phyloP scores from a whole-genome alignment of 1,140 invertebrate genomes.

The Ylistrum balloti region DNA sequence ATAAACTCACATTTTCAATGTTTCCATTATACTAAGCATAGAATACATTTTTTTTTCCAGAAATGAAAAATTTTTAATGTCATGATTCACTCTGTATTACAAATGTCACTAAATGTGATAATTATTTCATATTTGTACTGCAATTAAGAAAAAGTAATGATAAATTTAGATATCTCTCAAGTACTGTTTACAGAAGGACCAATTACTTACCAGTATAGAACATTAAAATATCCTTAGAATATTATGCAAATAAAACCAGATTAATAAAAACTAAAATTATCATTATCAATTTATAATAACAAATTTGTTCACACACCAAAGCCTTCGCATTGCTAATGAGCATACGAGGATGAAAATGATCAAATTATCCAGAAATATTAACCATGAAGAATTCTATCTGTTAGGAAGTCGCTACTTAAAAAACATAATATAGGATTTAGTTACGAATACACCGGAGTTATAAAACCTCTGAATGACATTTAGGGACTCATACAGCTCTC shows the following conservation, averaged over 20 bases:
- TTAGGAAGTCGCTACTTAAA: conserved; percentile 23
- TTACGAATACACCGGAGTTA: not conserved
- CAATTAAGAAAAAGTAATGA: too few species aligned
- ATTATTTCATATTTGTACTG: too few species aligned
- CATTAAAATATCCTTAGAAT: not conserved
- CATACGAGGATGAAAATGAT: not conserved
- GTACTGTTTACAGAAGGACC: too few species aligned
- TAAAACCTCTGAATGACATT: conserved; percentile 2
- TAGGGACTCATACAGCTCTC: not conserved
- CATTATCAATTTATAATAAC: not conserved
- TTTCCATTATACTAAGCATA: too few species aligned
- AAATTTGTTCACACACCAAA: not conserved
- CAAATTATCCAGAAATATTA: not conserved
- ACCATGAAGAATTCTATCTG: not conserved
- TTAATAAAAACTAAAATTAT: not conserved
- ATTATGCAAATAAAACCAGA: not conserved
- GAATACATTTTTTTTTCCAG: too few species aligned
- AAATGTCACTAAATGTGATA: too few species aligned
- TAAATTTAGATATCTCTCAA: too few species aligned
- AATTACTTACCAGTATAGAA: not conserved
- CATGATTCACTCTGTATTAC: too few species aligned
- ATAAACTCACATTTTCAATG: too few species aligned
- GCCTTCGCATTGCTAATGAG: not conserved
- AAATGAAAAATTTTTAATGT: too few species aligned
- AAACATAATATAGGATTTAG: not conserved